Conservation (phyloP, 2,113 vertebrate genomes). For the Paratilapia polleni region DNA sequence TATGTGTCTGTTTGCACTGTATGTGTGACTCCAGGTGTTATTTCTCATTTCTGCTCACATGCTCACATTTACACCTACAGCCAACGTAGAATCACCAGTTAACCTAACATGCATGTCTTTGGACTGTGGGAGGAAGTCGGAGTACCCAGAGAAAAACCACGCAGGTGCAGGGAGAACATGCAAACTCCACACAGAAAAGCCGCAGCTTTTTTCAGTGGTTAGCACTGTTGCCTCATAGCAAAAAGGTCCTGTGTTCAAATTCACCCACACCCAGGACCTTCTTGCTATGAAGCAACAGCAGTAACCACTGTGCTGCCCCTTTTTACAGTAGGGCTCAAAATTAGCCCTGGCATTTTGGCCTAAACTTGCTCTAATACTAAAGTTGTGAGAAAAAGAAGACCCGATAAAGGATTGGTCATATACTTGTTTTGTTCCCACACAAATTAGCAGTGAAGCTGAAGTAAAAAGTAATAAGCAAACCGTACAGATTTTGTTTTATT, state of each 20-base stretch:
- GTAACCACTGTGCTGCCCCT: neutral
- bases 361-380: neutral
- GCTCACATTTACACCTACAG: neutral
- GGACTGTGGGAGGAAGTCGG: neutral
- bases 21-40: slow-evolving; percentile 5
- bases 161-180: neutral
- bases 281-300: neutral
- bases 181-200: neutral
- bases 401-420: neutral
- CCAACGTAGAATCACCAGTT: neutral
- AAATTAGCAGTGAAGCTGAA: neutral
- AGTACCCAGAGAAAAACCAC: neutral
- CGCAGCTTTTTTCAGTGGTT: neutral
- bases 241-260: neutral
- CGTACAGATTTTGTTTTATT: neutral
- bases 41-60: no score
- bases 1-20: neutral
- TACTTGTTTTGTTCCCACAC: neutral
- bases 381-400: neutral
- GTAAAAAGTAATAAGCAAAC: neutral
- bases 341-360: no score
- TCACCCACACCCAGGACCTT: neutral
- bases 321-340: neutral
- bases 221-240: neutral
- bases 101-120: neutral